Base-by-base conservation (phyloP, 2,888 invertebrate genomes). In the Aspidiotus rigidus region DNA sequence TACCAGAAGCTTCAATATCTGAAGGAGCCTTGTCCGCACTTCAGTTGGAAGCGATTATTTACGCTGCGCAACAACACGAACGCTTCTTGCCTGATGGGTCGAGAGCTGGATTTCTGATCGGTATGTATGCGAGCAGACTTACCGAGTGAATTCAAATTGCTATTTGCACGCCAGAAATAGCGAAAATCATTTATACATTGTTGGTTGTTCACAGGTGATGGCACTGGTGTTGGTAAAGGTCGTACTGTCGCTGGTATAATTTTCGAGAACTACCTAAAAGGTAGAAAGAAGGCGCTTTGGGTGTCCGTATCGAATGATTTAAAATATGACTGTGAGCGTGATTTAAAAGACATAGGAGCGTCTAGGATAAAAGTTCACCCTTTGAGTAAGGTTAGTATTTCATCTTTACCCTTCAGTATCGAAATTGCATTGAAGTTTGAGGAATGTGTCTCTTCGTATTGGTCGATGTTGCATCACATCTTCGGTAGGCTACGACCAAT, bases 241-340 rank as follows among this genome's bases (percentile, higher is more conserved):
- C 86, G 99, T 70, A 99, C 98, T 1, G 93, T 99, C 72, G 98
- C 95, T 7, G 98, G 98, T 62, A 88, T 99, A 64, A 99, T 99
- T 75, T 95, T 86, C 80, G 99, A 99, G 81, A 99, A 99, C 80
- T 97, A 93, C 78, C 78, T 93, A 73, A 87, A 89, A 77, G 94
- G 96, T 0, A 83, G 96, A 64, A 96, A 96, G 79, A 87, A 93
- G 73, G 90, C 98, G n/a, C 84, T 99, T 72, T 99, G 99, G 98
- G 88, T 98, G 72, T 97, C 97, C 40, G 99, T 99, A 0, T 97
- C 97, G 53, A 96, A 96, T 80, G 99, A 99, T 81, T 84, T 99
- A 74, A 93, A 93, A 80, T 97, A 95, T 78, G 99, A 99, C 81
- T 93, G 98, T 0, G 96, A 97, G 79, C 81, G 99, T 57, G 99